Evolutionary conservation across 2,797 vertebrate genomes (phyloP).

Genomic region (Nyctalus aviator): DNA sequence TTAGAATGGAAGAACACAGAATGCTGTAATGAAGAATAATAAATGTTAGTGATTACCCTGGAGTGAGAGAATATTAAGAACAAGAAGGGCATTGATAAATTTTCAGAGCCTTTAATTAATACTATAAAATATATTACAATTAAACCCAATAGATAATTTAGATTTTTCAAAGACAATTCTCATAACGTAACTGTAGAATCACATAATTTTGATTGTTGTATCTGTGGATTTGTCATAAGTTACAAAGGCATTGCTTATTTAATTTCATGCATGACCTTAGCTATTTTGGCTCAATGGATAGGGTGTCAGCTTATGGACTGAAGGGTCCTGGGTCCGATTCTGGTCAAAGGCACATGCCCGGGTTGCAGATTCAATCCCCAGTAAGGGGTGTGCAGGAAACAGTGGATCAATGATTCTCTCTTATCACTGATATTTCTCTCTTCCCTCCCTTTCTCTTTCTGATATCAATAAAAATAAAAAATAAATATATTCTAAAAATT

Average conservation of each 20-base stretch:
- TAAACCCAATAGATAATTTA: neutral
- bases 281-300: too few relatives aligned
- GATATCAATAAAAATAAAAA: too few relatives aligned
- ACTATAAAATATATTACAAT: neutral
- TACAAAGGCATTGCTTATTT: neutral
- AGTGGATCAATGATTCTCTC: too few relatives aligned
- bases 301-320: too few relatives aligned
- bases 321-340: too few relatives aligned
- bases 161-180: slow-evolving; percentile 17
- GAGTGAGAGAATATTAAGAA: neutral
- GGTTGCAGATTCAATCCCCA: too few relatives aligned
- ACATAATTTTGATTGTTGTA: neutral
- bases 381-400: too few relatives aligned
- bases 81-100: neutral
- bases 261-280: too few relatives aligned
- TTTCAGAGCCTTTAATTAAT: neutral
- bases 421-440: too few relatives aligned
- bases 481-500: too few relatives aligned
- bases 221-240: neutral
- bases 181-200: neutral
- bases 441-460: too few relatives aligned
- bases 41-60: neutral
- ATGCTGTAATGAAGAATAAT: neutral
- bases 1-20: neutral
- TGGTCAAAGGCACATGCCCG: too few relatives aligned